These are phyloP conservation scores for Pelodytes ibericus DNA, from an alignment of 2,797 vertebrate genomes.

Conservation along the genomic window DNA sequence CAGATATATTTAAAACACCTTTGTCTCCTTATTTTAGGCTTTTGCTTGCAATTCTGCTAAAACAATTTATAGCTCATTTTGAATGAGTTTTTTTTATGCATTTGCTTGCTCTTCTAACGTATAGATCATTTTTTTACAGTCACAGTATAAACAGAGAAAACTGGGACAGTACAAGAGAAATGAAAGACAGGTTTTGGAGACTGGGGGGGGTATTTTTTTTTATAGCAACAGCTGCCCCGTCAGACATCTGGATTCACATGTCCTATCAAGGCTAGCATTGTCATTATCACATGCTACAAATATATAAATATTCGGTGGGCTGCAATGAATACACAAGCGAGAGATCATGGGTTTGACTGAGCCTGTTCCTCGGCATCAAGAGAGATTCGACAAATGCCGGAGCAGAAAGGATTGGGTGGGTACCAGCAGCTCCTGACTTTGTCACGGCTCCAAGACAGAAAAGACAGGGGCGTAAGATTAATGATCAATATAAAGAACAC, in stretches of 20 bases:
- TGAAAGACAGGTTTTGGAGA: too few relatives aligned
- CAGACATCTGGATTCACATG: conserved; percentile 11
- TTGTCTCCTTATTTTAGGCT: too few relatives aligned
- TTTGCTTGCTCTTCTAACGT: too few relatives aligned
- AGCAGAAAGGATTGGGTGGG: conserved; percentile 4
- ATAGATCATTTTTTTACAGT: too few relatives aligned
- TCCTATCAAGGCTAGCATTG: background rate
- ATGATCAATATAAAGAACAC: background rate
- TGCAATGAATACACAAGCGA: background rate
- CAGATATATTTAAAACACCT: too few relatives aligned
- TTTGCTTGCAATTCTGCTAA: too few relatives aligned
- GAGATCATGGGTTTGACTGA: background rate
- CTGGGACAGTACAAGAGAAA: too few relatives aligned
- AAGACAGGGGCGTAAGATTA: background rate
- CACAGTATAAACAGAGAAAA: too few relatives aligned
- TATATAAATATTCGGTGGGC: background rate
- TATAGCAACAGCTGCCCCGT: background rate
- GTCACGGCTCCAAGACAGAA: background rate
- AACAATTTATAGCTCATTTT: too few relatives aligned
- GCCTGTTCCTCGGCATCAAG: background rate
- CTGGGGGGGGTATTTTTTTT: background rate
- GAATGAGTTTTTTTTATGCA: too few relatives aligned
- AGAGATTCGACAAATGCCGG: too few relatives aligned
- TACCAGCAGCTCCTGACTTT: background rate
- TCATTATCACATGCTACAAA: conserved; percentile 2